Percentiles rank a stretch among this genome's conserved stretches.
Evolutionary conservation across 2,888 invertebrate genomes (phyloP).

Genomic region (Leptopterna dolabrata): DNA sequence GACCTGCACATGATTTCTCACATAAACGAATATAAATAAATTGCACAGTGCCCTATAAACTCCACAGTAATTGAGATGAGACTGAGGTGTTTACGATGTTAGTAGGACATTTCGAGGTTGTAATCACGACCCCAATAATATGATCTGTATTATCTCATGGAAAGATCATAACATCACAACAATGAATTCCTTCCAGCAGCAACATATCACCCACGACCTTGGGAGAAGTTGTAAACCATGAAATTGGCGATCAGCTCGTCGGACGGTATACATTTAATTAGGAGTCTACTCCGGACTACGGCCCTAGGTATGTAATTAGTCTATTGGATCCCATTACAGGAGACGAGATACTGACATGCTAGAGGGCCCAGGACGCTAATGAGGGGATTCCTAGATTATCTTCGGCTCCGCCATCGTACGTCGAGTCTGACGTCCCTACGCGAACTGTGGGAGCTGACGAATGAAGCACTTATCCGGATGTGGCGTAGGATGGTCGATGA

Average conservation of each 20-base stretch:
- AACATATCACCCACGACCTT: not conserved
- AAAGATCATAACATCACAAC: not conserved
- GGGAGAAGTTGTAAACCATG: not conserved
- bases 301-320: constrained; percentile 47
- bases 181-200: not conserved
- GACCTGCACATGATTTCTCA: no score
- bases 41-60: no score
- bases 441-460: not conserved
- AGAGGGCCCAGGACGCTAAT: not conserved
- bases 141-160: no score
- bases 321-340: constrained; percentile 42
- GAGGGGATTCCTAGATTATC: not conserved
- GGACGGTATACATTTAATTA: constrained; percentile 35
- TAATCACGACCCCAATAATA: no score
- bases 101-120: no score
- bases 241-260: not conserved
- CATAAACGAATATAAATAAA: no score
- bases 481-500: no score
- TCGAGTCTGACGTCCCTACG: not conserved
- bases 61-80: no score
- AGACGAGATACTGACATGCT: constrained; percentile 29
- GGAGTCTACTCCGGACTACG: constrained; percentile 35
- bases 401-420: not conserved
- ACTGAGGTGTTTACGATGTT: no score
- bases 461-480: no score